Evolutionary conservation across 2,797 vertebrate genomes (phyloP).

Genomic region (Sebastes umbrosus): DNA sequence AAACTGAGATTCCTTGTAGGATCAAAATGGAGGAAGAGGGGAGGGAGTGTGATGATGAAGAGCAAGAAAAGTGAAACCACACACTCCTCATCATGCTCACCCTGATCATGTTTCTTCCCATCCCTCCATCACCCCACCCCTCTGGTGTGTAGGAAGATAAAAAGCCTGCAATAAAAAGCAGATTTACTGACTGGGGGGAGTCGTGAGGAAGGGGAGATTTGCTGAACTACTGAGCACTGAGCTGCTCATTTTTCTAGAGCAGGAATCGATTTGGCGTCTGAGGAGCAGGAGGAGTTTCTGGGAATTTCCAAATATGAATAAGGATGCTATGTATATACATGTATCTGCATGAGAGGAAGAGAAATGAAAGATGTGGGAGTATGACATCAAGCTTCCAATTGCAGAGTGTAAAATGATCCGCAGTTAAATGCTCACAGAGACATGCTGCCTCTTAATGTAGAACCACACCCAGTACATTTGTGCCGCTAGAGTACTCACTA

Average conservation of each 20-base stretch:
- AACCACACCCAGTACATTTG: slow-evolving; percentile 67
- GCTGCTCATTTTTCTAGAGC: slow-evolving; percentile 3
- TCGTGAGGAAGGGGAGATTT: slow-evolving; percentile 14
- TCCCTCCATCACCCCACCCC: neutral
- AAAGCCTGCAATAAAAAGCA: slow-evolving; percentile 61
- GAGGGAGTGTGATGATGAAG: slow-evolving; percentile 16
- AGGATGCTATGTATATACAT: neutral
- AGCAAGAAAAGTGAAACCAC: slow-evolving; percentile 28
- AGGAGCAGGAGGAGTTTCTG: slow-evolving; percentile 6
- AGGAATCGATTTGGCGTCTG: slow-evolving; percentile 29
- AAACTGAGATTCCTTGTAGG: slow-evolving; percentile 18
- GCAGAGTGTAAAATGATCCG: slow-evolving; percentile 62
- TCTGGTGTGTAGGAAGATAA: slow-evolving; percentile 42
- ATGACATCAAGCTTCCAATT: neutral
- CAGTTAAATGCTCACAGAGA: slow-evolving; percentile 41
- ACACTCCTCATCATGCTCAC: slow-evolving; percentile 27
- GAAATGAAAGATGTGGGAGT: neutral
- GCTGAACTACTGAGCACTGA: slow-evolving; percentile 23
- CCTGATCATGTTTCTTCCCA: slow-evolving; percentile 24
- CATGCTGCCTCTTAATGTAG: slow-evolving; percentile 56
- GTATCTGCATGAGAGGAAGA: neutral
- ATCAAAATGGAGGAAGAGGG: slow-evolving; percentile 27
- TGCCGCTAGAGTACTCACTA: slow-evolving; percentile 19
- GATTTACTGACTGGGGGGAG: slow-evolving; percentile 58
- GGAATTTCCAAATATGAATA: slow-evolving; percentile 23